Percentiles rank a stretch among this genome's conserved stretches.
These are phyloP conservation scores for Drosophila glabriapex DNA, from an alignment of 2,888 invertebrate species.

Conservation along the genomic window DNA sequence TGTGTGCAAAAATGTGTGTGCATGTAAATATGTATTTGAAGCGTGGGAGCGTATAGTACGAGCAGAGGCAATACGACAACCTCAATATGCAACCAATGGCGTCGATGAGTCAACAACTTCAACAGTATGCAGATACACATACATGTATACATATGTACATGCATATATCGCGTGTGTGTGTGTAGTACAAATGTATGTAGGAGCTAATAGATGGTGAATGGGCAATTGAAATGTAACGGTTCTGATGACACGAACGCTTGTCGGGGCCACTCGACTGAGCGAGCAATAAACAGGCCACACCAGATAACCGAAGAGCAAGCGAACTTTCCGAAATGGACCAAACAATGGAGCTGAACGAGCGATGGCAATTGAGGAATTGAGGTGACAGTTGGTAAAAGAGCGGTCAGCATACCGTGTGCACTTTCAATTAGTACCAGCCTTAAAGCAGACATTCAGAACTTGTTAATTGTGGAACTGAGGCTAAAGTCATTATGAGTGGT, in stretches of 20 bases:
- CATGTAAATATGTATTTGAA: conserved; percentile 13
- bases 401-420: conserved; percentile 37
- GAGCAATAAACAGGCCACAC: neutral
- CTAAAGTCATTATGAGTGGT: conserved; percentile 54
- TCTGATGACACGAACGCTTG: conserved; percentile 34
- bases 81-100: conserved; percentile 27
- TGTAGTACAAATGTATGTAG: conserved; percentile 1
- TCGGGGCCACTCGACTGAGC: conserved; percentile 2
- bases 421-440: conserved; percentile 60
- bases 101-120: conserved; percentile 35
- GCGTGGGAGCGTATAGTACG: conserved; percentile 42
- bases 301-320: neutral
- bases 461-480: conserved; percentile 57
- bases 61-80: conserved; percentile 19
- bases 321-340: neutral
- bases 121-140: neutral
- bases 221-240: conserved; percentile 53
- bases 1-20: neutral
- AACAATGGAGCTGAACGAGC: conserved; percentile 16
- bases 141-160: neutral
- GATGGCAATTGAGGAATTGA: neutral
- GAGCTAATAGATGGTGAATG: conserved; percentile 37
- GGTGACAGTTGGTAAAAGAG: conserved; percentile 15
- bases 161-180: neutral
- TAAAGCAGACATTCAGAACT: conserved; percentile 41